Evolutionary conservation across 2,888 invertebrate genomes (phyloP), one percentile per base, ranked within the genome.

Genomic region (Ormyrus labotus): DNA sequence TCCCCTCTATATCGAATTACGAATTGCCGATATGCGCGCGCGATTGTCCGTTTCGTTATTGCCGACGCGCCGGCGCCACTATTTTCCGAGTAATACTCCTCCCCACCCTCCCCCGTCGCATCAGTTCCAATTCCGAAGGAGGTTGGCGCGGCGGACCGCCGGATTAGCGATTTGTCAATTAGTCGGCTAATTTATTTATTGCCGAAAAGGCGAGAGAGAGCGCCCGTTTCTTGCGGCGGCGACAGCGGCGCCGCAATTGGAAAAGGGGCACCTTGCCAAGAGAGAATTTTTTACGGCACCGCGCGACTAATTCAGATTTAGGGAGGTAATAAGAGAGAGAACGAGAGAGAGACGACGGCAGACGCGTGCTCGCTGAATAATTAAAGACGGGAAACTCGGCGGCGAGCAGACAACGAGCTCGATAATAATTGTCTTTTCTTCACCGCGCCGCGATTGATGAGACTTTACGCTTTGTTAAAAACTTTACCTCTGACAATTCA

Each of bases 111-210:
- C 50, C 45, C 57, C 51, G 50, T 3, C 13, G 11, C 58, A 78
- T 78, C 60, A n/a, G 55, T 77, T 34, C 64, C 64, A 48, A 77
- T 77, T 63, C 51, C 45, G 50, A 34, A n/a, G 47, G 13, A 58
- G 34, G 83, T 83, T 84, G 84, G 84, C 80, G 83, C 77, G 0
- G 74, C 11, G 51, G n/a, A 11, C 53, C 50, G 51, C 84, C 83
- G 85, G 85, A 88, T 87, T 88, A 87, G 87, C 87, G 86, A 88
- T 88, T 88, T 86, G 87, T 89, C 88, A 88, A 88, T 89, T 89
- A 89, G 86, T 9, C 19, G 65, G 82, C 84, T 88, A 88, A 89
- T 87, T 88, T 88, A 88, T 89, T 89, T 89, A 88, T 86, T 83
- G 85, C 82, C 82, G 2, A 34, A 19, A 63, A 61, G 67, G 71